These are phyloP conservation scores for Parambassis ranga DNA, from an alignment of 2,797 vertebrate species.

Conservation along the genomic window DNA sequence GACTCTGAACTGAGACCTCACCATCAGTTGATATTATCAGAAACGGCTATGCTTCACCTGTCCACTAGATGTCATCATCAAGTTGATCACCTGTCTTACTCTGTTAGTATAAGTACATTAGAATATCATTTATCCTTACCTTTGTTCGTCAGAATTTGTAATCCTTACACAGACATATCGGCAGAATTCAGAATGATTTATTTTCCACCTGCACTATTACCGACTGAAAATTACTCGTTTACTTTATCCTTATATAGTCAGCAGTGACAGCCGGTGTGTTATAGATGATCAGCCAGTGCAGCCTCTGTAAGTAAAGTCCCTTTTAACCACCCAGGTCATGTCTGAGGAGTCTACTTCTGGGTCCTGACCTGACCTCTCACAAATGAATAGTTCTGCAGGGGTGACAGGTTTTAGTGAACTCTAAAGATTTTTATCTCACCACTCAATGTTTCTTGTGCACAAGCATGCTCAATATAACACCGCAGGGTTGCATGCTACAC, in stretches of 20 bases:
- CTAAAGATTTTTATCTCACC: neutral
- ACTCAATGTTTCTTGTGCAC: neutral
- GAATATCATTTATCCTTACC: neutral
- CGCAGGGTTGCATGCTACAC: neutral
- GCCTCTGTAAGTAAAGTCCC: neutral
- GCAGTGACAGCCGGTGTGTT: neutral
- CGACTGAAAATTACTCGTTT: too few relatives aligned
- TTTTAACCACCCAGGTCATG: neutral
- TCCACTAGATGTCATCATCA: slow-evolving; percentile 22
- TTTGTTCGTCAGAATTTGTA: neutral
- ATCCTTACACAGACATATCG: too few relatives aligned
- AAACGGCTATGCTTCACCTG: slow-evolving; percentile 16
- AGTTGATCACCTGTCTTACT: neutral
- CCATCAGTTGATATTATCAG: neutral
- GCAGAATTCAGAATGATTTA: neutral
- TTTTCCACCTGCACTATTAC: neutral
- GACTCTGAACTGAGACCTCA: neutral
- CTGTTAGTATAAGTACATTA: neutral
- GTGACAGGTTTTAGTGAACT: neutral
- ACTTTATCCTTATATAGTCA: too few relatives aligned
- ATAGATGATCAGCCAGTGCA: neutral
- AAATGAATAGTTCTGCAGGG: neutral
- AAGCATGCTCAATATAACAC: neutral
- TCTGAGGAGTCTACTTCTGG: neutral
- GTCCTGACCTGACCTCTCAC: neutral